A percentile compares a stretch with the other conserved stretches of the same genome.
phyloP scores from a whole-genome alignment of 2,113 vertebrate genomes.

The Salvelinus alpinus region DNA sequence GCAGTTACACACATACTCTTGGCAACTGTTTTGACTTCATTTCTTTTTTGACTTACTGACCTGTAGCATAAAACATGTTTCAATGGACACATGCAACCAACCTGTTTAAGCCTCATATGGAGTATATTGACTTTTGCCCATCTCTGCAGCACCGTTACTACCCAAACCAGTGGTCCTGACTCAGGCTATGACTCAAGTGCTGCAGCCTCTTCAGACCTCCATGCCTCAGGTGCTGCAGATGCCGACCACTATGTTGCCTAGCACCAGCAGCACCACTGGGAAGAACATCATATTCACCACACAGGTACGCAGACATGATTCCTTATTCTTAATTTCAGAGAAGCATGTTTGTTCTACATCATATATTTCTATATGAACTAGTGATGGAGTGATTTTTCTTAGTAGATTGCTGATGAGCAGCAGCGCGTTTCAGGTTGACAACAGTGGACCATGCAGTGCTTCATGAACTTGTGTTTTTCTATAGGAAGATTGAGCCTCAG shows the following conservation, averaged over 20 bases:
- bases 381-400: too few relatives aligned
- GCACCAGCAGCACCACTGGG: slow-evolving; percentile 65
- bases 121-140: neutral
- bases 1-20: too few relatives aligned
- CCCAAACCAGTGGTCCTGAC: slow-evolving; percentile 73
- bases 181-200: slow-evolving; percentile 49
- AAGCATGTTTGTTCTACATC: too few relatives aligned
- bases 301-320: slow-evolving; percentile 64
- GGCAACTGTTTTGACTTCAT: too few relatives aligned
- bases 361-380: neutral
- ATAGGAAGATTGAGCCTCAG: neutral
- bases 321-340: too few relatives aligned
- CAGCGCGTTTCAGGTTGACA: too few relatives aligned
- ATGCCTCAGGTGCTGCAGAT: slow-evolving; percentile 35
- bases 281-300: slow-evolving; percentile 82
- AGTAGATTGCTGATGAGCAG: too few relatives aligned
- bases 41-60: too few relatives aligned
- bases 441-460: neutral
- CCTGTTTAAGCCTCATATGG: too few relatives aligned
- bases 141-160: neutral
- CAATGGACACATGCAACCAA: too few relatives aligned
- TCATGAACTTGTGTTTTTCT: neutral
- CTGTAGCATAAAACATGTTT: too few relatives aligned
- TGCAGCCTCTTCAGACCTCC: slow-evolving; percentile 40
- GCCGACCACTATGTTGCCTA: neutral